A percentile compares a stretch with the other conserved stretches of the same genome.
phyloP scores from a whole-genome alignment of 2,888 invertebrate species.

The Nematopogon swammerdamellus region DNA sequence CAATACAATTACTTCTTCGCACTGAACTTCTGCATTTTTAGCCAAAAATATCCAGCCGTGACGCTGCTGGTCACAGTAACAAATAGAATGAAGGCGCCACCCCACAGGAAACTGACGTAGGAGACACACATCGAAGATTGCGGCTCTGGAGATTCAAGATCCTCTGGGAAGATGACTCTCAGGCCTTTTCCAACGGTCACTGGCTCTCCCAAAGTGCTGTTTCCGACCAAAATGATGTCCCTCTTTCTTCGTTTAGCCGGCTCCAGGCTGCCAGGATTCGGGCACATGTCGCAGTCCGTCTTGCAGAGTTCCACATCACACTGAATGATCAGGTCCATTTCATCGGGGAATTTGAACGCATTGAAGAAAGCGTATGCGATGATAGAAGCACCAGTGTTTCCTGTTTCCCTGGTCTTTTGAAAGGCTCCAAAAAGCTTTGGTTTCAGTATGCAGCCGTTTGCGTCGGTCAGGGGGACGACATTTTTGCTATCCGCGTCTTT shows the following conservation, averaged over 20 bases:
- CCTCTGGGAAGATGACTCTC: conserved; percentile 67
- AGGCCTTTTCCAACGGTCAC: conserved; percentile 64
- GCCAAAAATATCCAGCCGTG: conserved; percentile 39
- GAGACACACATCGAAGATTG: conserved; percentile 59
- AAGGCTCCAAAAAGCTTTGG: conserved; percentile 78
- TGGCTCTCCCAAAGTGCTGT: conserved; percentile 54
- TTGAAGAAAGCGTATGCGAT: conserved; percentile 77
- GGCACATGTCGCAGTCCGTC: conserved; percentile 72
- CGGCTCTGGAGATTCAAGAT: conserved; percentile 43
- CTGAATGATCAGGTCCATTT: conserved; percentile 78
- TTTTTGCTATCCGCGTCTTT: conserved; percentile 66
- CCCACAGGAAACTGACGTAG: conserved; percentile 59
- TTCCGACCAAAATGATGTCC: conserved; percentile 40
- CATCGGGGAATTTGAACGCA: conserved; percentile 81
- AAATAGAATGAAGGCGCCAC: conserved; percentile 56
- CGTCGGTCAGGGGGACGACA: conserved; percentile 67
- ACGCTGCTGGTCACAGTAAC: conserved; percentile 56
- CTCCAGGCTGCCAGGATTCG: conserved; percentile 60
- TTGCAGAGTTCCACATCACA: conserved; percentile 82
- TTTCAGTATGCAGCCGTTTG: conserved; percentile 72
- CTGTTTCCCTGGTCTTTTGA: conserved; percentile 75
- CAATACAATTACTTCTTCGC: neutral
- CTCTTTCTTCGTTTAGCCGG: conserved; percentile 38
- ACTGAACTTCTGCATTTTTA: conserved; percentile 15
- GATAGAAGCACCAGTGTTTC: conserved; percentile 68